Evolutionary conservation across 2,888 invertebrate species (phyloP).

Genomic region (Sminthurides aquaticus): DNA sequence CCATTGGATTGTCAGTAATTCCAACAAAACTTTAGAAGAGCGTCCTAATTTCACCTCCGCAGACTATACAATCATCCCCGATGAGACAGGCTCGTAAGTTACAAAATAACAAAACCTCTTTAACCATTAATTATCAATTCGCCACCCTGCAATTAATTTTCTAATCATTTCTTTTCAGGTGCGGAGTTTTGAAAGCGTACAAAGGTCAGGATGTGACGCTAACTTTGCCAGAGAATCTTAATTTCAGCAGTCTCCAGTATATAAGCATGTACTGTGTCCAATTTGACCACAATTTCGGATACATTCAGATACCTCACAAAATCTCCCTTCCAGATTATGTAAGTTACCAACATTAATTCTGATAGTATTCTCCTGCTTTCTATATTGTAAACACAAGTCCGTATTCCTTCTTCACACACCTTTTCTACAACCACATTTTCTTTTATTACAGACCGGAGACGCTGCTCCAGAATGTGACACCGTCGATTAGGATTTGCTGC

Average conservation of each 20-base stretch:
- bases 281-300: conserved; percentile 81
- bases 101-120: too few species aligned
- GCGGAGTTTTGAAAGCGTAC: conserved; percentile 71
- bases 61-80: conserved; percentile 27
- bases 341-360: too few species aligned
- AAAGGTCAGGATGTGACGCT: conserved; percentile 86
- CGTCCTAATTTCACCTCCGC: conserved; percentile 21
- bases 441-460: too few species aligned
- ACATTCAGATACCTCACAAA: conserved; percentile 64
- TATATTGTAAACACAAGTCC: too few species aligned
- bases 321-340: not conserved
- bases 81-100: conserved; percentile 28
- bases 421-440: too few species aligned
- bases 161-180: conserved; percentile 47
- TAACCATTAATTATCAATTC: too few species aligned
- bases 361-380: too few species aligned
- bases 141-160: not conserved
- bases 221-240: conserved; percentile 71
- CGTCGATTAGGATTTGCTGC: too few species aligned
- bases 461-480: too few species aligned
- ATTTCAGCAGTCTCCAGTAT: conserved; percentile 86
- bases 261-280: conserved; percentile 85
- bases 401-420: too few species aligned
- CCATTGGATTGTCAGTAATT: conserved; percentile 30
- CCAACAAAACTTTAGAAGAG: conserved; percentile 15